Base-by-base conservation (phyloP, 2,113 vertebrate species). In the Nanorana parkeri region DNA sequence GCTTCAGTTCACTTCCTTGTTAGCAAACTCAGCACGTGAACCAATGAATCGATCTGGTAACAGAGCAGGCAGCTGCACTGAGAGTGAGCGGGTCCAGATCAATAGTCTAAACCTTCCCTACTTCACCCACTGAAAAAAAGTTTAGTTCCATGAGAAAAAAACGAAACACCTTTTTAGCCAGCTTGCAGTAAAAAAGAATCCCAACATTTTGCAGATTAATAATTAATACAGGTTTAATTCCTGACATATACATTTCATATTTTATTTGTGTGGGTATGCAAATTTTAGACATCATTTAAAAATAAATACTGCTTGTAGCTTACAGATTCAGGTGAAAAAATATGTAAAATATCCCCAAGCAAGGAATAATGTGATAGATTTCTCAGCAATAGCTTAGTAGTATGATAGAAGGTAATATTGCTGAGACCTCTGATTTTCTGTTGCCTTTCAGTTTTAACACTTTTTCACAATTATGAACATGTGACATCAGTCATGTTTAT, bases 341-440 rank as follows among this genome's bases (percentile, higher is more conserved):
- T 55, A 71, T 71, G 68, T 71, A 20, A 71, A 26, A 71, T 54
- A 54, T 54, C 24, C 68, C 21, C 23, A 54, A 54, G 23, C 68
- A 71, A 71, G 15, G 51, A 15, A 54, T 54, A 26, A 26, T 54
- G 47, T 54, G 68, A 71, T 55, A 55, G 21, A 55, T 28, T 71
- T 71, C 47, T 71, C 47, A 54, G 23, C 68, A 71, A 24, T 19
- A 54, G 15, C 36, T 51, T 26, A 24, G 16, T 69, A 47, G 21
- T 28, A 26, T 54, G 68, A 71, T 71, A 17, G 47, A 19, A 71
- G 23, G 47, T 54, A 47, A 55, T 5, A 2, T 52, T n/a, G 16
- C 17, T 2, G 17, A 52, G 68, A 69, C 51, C 23, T 71, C 54
- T 54, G 5, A 54, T 71, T 71, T 71, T 71, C 36, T 71, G 16